Evolutionary conservation across 1,140 invertebrate genomes (phyloP).

Genomic region (Leptinotarsa undecemlineata): DNA sequence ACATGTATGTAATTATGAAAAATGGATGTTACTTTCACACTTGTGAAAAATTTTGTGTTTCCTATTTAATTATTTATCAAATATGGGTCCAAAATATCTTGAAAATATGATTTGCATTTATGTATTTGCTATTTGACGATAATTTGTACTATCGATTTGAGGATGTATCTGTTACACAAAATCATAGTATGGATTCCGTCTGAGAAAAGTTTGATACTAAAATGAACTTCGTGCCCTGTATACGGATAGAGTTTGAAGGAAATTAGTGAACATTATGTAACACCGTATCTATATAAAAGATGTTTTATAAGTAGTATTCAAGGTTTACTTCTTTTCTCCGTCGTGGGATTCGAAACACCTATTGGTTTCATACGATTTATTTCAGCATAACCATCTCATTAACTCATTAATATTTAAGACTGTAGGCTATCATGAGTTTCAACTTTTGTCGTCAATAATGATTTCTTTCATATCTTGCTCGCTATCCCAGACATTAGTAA

Average conservation of each 20-base stretch:
- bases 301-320: slow-evolving; percentile 16
- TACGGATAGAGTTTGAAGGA: background rate
- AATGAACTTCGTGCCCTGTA: background rate
- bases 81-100: too few relatives aligned
- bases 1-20: too few relatives aligned
- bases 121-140: too few relatives aligned
- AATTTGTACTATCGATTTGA: too few relatives aligned
- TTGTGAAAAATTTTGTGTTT: too few relatives aligned
- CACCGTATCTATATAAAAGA: background rate
- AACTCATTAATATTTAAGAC: slow-evolving; percentile 6
- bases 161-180: too few relatives aligned
- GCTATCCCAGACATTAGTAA: too few relatives aligned
- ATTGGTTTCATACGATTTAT: slow-evolving; percentile 20
- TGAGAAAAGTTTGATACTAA: too few relatives aligned
- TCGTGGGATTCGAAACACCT: slow-evolving; percentile 17
- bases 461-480: background rate
- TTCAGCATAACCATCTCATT: slow-evolving; percentile 16
- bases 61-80: too few relatives aligned
- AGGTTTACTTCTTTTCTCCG: slow-evolving; percentile 20
- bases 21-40: too few relatives aligned
- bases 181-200: too few relatives aligned
- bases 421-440: slow-evolving; percentile 5
- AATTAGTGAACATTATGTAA: slow-evolving; percentile 14
- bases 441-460: background rate
- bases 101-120: too few relatives aligned